Conservation (phyloP, 2,888 invertebrate species). For the Agrotis exclamationis region DNA sequence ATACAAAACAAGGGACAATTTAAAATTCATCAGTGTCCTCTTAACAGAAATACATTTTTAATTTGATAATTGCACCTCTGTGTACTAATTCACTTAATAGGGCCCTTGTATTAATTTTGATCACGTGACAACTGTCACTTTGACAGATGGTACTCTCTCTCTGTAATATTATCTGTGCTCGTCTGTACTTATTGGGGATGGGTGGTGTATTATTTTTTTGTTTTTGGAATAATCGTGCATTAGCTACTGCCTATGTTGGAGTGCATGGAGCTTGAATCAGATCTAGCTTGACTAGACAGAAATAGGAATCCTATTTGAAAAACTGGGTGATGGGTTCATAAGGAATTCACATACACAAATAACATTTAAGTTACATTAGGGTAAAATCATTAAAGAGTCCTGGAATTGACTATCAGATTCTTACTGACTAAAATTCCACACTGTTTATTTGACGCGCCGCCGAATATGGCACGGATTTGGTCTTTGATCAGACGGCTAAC, state of each 20-base stretch:
- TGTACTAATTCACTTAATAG: slow-evolving; percentile 78
- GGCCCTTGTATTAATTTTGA: slow-evolving; percentile 80
- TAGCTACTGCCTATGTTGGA: neutral
- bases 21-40: slow-evolving; percentile 84
- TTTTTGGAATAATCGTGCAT: neutral
- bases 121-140: slow-evolving; percentile 89
- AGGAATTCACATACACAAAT: too few species aligned
- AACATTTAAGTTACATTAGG: too few species aligned
- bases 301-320: too few species aligned
- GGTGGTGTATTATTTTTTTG: slow-evolving; percentile 17
- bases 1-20: slow-evolving; percentile 80
- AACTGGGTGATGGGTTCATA: too few species aligned
- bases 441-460: too few species aligned
- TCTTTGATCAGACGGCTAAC: too few species aligned
- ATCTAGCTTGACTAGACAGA: too few species aligned
- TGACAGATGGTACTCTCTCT: slow-evolving; percentile 81
- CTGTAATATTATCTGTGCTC: slow-evolving; percentile 60
- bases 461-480: too few species aligned
- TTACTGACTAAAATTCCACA: too few species aligned
- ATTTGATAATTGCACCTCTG: slow-evolving; percentile 86
- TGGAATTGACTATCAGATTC: too few species aligned
- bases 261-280: too few species aligned
- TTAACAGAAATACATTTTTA: slow-evolving; percentile 88
- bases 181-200: slow-evolving; percentile 43
- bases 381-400: too few species aligned